A percentile compares a stretch with the other conserved stretches of the same genome.
Evolutionary conservation across 2,888 invertebrate genomes (phyloP).

Genomic region (Altica lythri): DNA sequence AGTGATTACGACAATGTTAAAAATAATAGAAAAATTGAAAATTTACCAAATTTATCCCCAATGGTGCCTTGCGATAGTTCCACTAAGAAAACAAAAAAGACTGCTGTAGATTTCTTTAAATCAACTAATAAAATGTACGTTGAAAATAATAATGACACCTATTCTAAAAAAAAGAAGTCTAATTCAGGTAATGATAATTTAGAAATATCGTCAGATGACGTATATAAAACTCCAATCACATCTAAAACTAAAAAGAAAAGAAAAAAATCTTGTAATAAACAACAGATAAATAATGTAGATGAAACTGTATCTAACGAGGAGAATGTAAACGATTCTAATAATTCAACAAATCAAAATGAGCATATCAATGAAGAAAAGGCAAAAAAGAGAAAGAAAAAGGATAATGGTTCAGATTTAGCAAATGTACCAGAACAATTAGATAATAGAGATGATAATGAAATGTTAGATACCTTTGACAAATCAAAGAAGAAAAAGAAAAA

Average conservation of each 20-base stretch:
- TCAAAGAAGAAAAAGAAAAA: slow-evolving; percentile 31
- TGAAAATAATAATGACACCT: neutral
- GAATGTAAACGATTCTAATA: too few species aligned
- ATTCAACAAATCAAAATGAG: too few species aligned
- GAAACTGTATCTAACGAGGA: slow-evolving; percentile 4
- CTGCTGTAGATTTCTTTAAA: slow-evolving; percentile 5
- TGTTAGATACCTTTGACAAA: slow-evolving; percentile 3
- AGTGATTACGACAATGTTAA: slow-evolving; percentile 45
- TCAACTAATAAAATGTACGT: neutral
- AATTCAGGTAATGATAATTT: too few species aligned
- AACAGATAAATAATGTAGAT: slow-evolving; percentile 6
- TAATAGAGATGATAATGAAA: slow-evolving; percentile 1
- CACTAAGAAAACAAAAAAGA: slow-evolving; percentile 8
- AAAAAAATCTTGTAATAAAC: too few species aligned
- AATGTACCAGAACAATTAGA: neutral
- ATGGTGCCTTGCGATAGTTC: slow-evolving; percentile 31
- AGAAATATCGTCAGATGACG: too few species aligned
- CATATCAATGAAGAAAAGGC: too few species aligned
- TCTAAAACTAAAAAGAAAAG: too few species aligned
- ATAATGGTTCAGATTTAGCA: neutral
- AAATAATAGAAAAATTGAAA: slow-evolving; percentile 26
- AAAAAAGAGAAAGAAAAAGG: slow-evolving; percentile 24
- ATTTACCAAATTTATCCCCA: slow-evolving; percentile 45
- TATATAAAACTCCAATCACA: too few species aligned
- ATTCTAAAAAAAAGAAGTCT: neutral